A percentile compares a stretch with the other conserved stretches of the same genome.
phyloP scores from a whole-genome alignment of 2,113 vertebrate genomes.

The Hymenochirus boettgeri region DNA sequence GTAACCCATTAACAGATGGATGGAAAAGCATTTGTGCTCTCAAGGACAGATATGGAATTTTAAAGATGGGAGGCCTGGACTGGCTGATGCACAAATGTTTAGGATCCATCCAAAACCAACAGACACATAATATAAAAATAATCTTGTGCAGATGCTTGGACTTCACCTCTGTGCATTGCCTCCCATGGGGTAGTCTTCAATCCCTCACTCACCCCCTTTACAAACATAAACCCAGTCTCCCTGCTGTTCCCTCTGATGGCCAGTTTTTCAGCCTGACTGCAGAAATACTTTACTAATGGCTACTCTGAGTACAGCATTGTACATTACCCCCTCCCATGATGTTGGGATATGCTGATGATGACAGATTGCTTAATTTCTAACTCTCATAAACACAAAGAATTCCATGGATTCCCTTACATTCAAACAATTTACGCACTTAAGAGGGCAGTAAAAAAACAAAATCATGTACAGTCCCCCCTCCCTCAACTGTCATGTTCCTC shows the following conservation, averaged over 20 bases:
- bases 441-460: no score
- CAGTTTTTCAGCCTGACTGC: not conserved
- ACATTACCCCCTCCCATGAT: not conserved
- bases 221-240: constrained; percentile 14
- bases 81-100: not conserved
- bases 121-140: constrained; percentile 23
- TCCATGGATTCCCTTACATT: no score
- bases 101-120: constrained; percentile 20
- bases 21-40: no score
- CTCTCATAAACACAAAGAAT: no score
- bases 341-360: not conserved
- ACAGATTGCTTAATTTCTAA: not conserved
- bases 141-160: constrained; percentile 13
- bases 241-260: constrained; percentile 1
- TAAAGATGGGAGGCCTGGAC: constrained; percentile 8
- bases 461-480: no score
- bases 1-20: no score
- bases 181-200: constrained; percentile 16
- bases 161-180: constrained; percentile 19
- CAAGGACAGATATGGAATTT: no score
- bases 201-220: constrained; percentile 13
- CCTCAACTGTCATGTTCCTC: no score
- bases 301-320: not conserved
- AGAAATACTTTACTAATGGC: constrained; percentile 34
- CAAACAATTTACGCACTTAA: no score